These are phyloP conservation scores for Alligator mississippiensis DNA, from an alignment of 2,113 vertebrate genomes.

Conservation along the genomic window DNA sequence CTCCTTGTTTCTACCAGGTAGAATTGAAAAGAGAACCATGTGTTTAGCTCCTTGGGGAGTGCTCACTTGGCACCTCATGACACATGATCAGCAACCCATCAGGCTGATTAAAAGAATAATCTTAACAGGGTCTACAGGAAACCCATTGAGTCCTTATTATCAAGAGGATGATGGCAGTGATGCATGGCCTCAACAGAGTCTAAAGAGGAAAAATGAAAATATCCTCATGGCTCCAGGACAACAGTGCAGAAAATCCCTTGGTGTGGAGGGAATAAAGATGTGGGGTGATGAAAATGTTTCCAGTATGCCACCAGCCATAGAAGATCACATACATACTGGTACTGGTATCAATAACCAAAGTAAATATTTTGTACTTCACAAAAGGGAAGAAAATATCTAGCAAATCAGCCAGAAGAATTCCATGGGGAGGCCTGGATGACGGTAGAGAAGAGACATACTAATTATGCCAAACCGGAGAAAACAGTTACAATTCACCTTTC, in stretches of 20 bases:
- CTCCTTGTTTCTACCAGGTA: not conserved
- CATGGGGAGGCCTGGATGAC: not conserved
- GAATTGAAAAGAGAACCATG: not conserved
- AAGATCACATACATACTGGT: not conserved
- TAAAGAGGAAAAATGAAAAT: conserved; percentile 7
- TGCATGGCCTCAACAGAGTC: not conserved
- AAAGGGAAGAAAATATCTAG: not conserved
- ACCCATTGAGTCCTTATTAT: not conserved
- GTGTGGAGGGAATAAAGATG: not conserved
- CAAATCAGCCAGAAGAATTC: not conserved
- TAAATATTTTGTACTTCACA: not conserved
- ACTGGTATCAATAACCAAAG: not conserved
- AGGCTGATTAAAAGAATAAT: conserved; percentile 31
- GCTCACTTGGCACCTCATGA: not conserved
- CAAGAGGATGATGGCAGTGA: not conserved
- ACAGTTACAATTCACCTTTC: not conserved
- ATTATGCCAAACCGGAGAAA: not conserved
- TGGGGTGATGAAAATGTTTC: conserved; percentile 11
- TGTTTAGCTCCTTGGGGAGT: not conserved
- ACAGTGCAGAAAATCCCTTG: not conserved
- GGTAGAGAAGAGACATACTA: not conserved
- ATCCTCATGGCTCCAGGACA: not conserved
- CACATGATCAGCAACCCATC: not conserved
- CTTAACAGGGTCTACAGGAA: conserved; percentile 16
- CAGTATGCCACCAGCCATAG: not conserved